A percentile compares a stretch with the other conserved stretches of the same genome.
Evolutionary conservation across 2,113 vertebrate genomes (phyloP).

Genomic region (Galeopterus variegatus): DNA sequence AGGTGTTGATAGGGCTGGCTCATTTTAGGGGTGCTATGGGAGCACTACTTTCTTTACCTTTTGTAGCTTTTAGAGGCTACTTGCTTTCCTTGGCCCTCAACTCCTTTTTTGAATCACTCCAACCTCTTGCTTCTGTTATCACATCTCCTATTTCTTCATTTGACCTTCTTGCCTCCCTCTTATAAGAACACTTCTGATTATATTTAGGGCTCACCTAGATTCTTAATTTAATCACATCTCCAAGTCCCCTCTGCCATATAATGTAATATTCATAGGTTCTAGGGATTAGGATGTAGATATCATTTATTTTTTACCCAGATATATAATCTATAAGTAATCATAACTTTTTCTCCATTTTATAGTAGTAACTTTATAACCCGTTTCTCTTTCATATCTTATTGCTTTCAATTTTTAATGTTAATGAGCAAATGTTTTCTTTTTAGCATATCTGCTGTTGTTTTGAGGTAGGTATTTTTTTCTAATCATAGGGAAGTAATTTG

Average conservation of each 20-base stretch:
- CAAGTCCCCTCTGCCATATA: background rate
- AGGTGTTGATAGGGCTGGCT: background rate
- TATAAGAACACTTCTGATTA: background rate
- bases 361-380: background rate
- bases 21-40: background rate
- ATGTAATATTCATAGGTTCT: background rate
- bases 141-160: background rate
- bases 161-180: background rate
- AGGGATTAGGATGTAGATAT: background rate
- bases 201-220: background rate
- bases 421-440: background rate
- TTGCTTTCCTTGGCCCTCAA: background rate
- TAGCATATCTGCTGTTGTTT: conserved; percentile 1
- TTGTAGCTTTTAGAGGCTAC: background rate
- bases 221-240: background rate
- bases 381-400: conserved; percentile 36
- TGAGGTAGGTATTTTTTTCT: background rate
- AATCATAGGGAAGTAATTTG: background rate
- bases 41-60: background rate
- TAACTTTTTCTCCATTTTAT: conserved; percentile 13
- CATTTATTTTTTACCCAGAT: background rate
- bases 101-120: background rate
- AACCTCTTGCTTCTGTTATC: background rate
- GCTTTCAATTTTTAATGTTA: conserved; percentile 40
- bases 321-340: background rate